phyloP scores from a whole-genome alignment of 2,113 vertebrate species.

The Daphoenositta chrysoptera region DNA sequence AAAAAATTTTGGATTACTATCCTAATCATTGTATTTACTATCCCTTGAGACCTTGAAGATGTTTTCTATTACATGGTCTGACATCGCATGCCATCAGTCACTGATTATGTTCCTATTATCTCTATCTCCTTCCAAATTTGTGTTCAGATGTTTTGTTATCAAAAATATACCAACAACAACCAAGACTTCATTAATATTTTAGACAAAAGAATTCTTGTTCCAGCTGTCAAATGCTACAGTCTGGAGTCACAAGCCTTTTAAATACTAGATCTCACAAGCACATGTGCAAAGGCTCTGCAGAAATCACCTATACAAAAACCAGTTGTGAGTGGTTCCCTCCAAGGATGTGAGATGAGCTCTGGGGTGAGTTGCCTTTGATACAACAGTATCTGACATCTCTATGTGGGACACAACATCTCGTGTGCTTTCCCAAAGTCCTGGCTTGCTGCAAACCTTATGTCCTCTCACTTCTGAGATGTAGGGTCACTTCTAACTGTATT shows the following conservation, averaged over 20 bases:
- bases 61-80: neutral
- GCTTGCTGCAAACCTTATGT: neutral
- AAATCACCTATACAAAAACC: neutral
- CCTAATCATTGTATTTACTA: neutral
- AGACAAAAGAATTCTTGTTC: neutral
- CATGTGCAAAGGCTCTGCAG: neutral
- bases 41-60: neutral
- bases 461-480: neutral
- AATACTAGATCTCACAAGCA: neutral
- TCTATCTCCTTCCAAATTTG: neutral
- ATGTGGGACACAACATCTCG: neutral
- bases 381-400: neutral
- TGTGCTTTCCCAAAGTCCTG: neutral
- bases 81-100: neutral
- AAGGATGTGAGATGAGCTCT: neutral
- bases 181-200: neutral
- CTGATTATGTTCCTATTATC: neutral
- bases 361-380: neutral
- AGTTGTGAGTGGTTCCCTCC: neutral
- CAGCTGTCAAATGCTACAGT: neutral
- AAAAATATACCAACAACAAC: neutral
- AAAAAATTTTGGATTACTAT: neutral
- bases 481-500: neutral
- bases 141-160: neutral
- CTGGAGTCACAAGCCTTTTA: neutral